Evolutionary conservation across 2,888 invertebrate genomes (phyloP), one percentile per base, ranked within the genome.

Genomic region (Polia nebulosa): DNA sequence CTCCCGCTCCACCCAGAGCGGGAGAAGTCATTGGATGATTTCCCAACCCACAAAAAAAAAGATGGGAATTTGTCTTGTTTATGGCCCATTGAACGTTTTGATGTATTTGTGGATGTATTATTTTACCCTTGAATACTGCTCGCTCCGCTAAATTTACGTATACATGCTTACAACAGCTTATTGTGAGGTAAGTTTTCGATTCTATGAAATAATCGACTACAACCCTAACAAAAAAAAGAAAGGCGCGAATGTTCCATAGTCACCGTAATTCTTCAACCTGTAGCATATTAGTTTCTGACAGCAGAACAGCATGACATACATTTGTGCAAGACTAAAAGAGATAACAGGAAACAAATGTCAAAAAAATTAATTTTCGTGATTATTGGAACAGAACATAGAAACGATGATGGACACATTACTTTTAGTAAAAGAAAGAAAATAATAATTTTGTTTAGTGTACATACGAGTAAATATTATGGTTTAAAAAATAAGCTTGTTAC

Each of bases 361-460:
- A 65, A 62, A 49, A 58, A 53, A 32, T 49, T 9, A 41, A 62
- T 32, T 61, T 51, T 53, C 11, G 44, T 45, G 27, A 25, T 0
- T 56, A 51, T 34, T 78, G 73, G 77, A 83, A 82, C 74, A 73
- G 44, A 74, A 62, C 60, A 20, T 65, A 47, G 57, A 77, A 75
- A 77, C 76, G 69, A 84, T 80, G 77, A 85, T 82, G 85, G 85
- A 83, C 78, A 80, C 78, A 78, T 67, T 78, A 78, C 64, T 79
- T 81, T 82, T 81, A 67, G 56, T 70, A 64, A 75, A 81, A 84
- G 66, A 76, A 79, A 70, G 82, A 82, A 83, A 82, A 73, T 78
- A 81, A 68, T 79, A 13, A 67, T 77, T 81, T 78, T 80, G 73
- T 74, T 57, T 74, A 67, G 60, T 73, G 69, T 75, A 59, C 57